Conservation (phyloP, 2,888 invertebrate species). For the Schizaphis graminum region DNA sequence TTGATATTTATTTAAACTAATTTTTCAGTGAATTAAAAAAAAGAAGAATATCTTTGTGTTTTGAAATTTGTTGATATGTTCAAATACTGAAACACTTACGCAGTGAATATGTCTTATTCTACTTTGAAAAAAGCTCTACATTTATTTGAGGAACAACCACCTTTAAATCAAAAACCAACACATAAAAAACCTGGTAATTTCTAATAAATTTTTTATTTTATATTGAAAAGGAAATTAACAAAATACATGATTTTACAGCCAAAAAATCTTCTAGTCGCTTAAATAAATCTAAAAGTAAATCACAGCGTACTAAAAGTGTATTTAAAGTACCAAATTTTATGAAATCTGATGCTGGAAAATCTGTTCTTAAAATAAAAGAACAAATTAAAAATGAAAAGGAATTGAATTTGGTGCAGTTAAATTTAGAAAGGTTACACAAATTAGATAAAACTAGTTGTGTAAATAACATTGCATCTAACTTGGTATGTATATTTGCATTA, state of each 20-base stretch:
- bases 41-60: not conserved
- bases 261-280: not conserved
- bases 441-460: conserved; percentile 56
- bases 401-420: conserved; percentile 53
- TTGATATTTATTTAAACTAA: not conserved
- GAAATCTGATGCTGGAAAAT: conserved; percentile 54
- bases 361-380: conserved; percentile 51
- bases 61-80: not conserved
- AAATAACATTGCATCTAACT: conserved; percentile 43
- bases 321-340: conserved; percentile 51
- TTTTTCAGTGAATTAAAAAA: not conserved
- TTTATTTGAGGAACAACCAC: conserved; percentile 50
- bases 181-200: conserved; percentile 35
- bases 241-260: not conserved
- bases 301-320: conserved; percentile 18
- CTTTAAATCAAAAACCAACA: not conserved
- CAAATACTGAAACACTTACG: not conserved
- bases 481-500: conserved; percentile 29
- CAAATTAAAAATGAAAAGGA: conserved; percentile 58
- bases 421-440: conserved; percentile 56
- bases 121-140: conserved; percentile 56
- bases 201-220: not conserved
- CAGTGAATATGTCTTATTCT: conserved; percentile 58
- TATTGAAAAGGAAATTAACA: not conserved
- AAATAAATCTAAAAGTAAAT: conserved; percentile 40